phyloP scores from a whole-genome alignment of 1,140 invertebrate species.

The Platyura marginata region DNA sequence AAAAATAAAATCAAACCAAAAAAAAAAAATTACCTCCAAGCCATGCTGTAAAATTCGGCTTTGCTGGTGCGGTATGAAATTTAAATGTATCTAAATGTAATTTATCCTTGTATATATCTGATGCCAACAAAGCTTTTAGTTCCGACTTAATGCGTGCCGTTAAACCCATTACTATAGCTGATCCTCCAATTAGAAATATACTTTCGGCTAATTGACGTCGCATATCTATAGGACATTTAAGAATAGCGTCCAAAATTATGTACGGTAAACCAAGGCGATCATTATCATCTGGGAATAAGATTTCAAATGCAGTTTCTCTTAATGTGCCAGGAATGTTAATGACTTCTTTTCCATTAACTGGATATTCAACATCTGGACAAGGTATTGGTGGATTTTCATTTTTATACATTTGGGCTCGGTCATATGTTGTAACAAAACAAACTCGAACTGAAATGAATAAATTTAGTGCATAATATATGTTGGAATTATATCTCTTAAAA shows the following conservation, averaged over 20 bases:
- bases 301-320: slow-evolving; percentile 61
- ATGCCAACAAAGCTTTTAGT: slow-evolving; percentile 42
- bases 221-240: slow-evolving; percentile 61
- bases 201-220: slow-evolving; percentile 55
- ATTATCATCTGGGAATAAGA: slow-evolving; percentile 67
- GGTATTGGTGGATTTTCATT: slow-evolving; percentile 27
- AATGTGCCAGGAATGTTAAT: slow-evolving; percentile 46
- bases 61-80: slow-evolving; percentile 58
- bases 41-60: slow-evolving; percentile 74
- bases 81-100: slow-evolving; percentile 49
- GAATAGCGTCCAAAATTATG: slow-evolving; percentile 65
- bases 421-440: slow-evolving; percentile 66
- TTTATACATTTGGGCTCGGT: slow-evolving; percentile 40
- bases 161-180: slow-evolving; percentile 61
- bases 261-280: slow-evolving; percentile 67
- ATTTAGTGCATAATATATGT: no score
- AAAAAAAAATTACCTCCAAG: slow-evolving; percentile 41
- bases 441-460: slow-evolving; percentile 37
- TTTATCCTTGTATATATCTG: slow-evolving; percentile 39
- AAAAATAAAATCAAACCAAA: background rate
- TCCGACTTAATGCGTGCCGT: slow-evolving; percentile 53
- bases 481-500: no score
- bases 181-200: slow-evolving; percentile 71
- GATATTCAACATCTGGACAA: slow-evolving; percentile 49
- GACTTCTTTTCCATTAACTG: slow-evolving; percentile 36